Base-by-base conservation (phyloP, 1,140 invertebrate species). In the Drosophila melanogaster region DNA sequence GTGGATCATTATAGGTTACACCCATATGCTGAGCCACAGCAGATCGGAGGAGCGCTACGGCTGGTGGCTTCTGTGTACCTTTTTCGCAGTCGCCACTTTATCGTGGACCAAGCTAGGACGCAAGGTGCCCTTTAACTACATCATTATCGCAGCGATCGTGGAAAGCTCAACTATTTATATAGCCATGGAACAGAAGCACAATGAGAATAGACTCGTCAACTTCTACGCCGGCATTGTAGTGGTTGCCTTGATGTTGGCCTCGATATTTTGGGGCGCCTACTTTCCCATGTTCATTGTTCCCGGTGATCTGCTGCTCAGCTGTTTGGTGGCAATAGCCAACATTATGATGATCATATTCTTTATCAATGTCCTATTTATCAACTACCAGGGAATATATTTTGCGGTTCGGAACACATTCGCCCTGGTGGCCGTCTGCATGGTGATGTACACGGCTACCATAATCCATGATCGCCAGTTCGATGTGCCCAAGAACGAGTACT, bases 371-470 rank as follows among this genome's bases (percentile, higher is more conserved):
- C 71, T 40, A 8, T 12, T 57, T 0, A 17, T 89, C 3, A 5
- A 46, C 0, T 41, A 41, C 7, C 3, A 1, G 0, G 1, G 22
- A 0, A 8, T 72, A 0, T 77, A 40, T 22, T 12, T 2, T 2
- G 30, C 51, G 1, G 67, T 84, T 0, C 77, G 76, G 0, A 89
- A 84, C n/a, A 71, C 33, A 17, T 77, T 87, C 15, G 84, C 79
- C 1, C 0, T 87, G 12, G 33, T 65, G 1, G 77, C 84, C 7
- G 1, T 89, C 6, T 66, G 56, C 4, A 66, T 77, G 61, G 69
- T 87, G n/a, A 80, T 80, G 67, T 87, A 87, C 40, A 79, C 84
- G 60, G 84, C 84, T 4, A 89, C 84, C 38, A 84, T 87, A 4
- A 84, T 87, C 10, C 84, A 87, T 4, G 80, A 84, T 33, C 84